Conservation (phyloP, 2,888 invertebrate genomes). For the Platerodrilus igneus region DNA sequence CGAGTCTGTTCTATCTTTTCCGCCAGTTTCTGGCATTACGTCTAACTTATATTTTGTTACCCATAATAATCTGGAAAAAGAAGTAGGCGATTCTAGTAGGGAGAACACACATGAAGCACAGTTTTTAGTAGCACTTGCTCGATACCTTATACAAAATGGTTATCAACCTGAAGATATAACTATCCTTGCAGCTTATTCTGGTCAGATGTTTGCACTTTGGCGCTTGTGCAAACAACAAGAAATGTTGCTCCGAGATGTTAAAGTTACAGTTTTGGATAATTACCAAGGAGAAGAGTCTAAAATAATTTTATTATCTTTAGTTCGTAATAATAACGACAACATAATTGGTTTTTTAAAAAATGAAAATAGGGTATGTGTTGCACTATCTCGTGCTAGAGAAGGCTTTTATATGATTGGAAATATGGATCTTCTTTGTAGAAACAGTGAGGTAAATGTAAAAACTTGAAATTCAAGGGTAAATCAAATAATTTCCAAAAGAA, state of each 20-base stretch:
- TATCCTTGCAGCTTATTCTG: constrained; percentile 66
- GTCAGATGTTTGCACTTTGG: constrained; percentile 59
- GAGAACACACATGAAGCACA: constrained; percentile 61
- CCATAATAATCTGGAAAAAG: constrained; percentile 57
- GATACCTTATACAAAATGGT: constrained; percentile 58
- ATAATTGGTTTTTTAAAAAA: constrained; percentile 67
- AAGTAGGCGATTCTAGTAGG: constrained; percentile 55
- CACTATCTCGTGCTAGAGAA: constrained; percentile 66
- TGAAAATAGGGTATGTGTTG: constrained; percentile 71
- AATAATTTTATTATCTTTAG: constrained; percentile 75
- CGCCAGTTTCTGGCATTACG: constrained; percentile 55
- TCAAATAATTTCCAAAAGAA: too few species aligned
- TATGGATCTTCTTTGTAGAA: constrained; percentile 53
- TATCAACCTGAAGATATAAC: constrained; percentile 62
- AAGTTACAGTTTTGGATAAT: constrained; percentile 68
- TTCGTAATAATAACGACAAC: constrained; percentile 64
- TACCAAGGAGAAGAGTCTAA: constrained; percentile 78
- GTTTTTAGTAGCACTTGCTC: constrained; percentile 57
- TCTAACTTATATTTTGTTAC: constrained; percentile 64
- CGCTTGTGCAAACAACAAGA: constrained; percentile 43
- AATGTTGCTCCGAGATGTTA: constrained; percentile 49
- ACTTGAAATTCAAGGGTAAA: too few species aligned
- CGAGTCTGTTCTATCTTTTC: constrained; percentile 53
- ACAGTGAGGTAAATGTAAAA: constrained; percentile 48
- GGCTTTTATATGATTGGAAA: constrained; percentile 74